These are phyloP conservation scores for Phycodurus eques DNA, from an alignment of 2,113 vertebrate genomes.

Conservation along the genomic window DNA sequence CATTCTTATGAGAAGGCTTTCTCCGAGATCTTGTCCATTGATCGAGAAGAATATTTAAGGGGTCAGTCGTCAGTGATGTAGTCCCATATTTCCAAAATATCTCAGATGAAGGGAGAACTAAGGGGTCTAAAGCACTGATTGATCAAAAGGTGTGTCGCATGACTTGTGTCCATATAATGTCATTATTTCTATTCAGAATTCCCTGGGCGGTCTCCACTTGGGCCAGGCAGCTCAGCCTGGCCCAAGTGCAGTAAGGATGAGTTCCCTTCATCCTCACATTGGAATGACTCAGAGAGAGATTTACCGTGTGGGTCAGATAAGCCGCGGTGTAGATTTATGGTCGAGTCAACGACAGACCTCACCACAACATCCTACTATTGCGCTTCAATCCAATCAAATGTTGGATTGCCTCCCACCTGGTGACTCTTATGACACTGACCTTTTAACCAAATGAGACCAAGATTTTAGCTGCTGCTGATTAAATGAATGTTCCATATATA, in stretches of 20 bases:
- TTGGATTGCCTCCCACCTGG: constrained; percentile 3
- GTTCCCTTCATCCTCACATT: constrained; percentile 32
- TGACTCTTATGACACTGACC: constrained; percentile 1
- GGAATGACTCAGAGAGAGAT: constrained; percentile 44
- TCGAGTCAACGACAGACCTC: constrained; percentile 27
- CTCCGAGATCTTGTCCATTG: no score
- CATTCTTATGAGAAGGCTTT: neutral
- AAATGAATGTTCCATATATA: constrained; percentile 12
- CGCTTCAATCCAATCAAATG: constrained; percentile 25
- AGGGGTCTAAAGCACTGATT: no score
- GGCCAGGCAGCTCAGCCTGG: constrained; percentile 8
- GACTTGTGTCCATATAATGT: neutral
- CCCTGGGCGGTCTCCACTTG: constrained; percentile 28
- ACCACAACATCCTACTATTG: constrained; percentile 1
- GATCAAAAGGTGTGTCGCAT: no score
- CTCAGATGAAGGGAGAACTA: no score
- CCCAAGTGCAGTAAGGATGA: constrained; percentile 3
- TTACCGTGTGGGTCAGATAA: constrained; percentile 53
- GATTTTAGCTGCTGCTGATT: neutral
- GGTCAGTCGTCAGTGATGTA: neutral
- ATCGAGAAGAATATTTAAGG: no score
- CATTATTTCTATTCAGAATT: neutral
- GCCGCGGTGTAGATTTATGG: constrained; percentile 44
- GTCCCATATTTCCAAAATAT: neutral
- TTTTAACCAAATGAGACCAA: constrained; percentile 15